Evolutionary conservation across 2,113 vertebrate species (phyloP).

Genomic region (Notothenia coriiceps): DNA sequence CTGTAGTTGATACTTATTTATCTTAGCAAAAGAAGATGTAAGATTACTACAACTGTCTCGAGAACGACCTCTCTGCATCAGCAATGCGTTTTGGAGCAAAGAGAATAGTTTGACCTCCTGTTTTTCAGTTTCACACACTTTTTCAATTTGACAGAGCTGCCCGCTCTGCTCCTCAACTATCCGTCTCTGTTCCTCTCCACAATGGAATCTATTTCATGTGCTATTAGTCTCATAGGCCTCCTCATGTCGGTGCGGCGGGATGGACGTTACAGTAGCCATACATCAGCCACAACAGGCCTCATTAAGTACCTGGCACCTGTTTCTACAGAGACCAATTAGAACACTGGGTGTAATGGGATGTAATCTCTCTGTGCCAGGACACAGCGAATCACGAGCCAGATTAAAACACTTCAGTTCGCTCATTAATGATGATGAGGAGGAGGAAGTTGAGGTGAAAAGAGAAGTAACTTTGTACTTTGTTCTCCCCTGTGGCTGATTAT

Average conservation of each 20-base stretch:
- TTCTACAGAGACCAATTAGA: conserved; percentile 79
- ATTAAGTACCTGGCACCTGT: conserved; percentile 81
- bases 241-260: conserved; percentile 3
- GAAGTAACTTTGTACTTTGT: conserved; percentile 9
- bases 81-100: neutral
- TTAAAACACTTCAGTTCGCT: conserved; percentile 56
- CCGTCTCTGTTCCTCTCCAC: conserved; percentile 11
- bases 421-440: conserved; percentile 42
- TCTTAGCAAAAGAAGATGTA: neutral
- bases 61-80: neutral
- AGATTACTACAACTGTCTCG: neutral
- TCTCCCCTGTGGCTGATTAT: neutral
- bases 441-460: conserved; percentile 15
- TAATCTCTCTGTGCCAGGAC: conserved; percentile 69
- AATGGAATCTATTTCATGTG: conserved; percentile 47
- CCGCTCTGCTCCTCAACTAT: neutral
- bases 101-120: neutral
- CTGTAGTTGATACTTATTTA: neutral
- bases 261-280: conserved; percentile 60
- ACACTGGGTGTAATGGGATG: conserved; percentile 52
- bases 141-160: neutral
- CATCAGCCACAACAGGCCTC: conserved; percentile 80
- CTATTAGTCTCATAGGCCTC: conserved; percentile 44
- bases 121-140: neutral
- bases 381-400: conserved; percentile 50